Base-by-base conservation (phyloP, 2,113 vertebrate species). In the Eulacestoma nigropectus region DNA sequence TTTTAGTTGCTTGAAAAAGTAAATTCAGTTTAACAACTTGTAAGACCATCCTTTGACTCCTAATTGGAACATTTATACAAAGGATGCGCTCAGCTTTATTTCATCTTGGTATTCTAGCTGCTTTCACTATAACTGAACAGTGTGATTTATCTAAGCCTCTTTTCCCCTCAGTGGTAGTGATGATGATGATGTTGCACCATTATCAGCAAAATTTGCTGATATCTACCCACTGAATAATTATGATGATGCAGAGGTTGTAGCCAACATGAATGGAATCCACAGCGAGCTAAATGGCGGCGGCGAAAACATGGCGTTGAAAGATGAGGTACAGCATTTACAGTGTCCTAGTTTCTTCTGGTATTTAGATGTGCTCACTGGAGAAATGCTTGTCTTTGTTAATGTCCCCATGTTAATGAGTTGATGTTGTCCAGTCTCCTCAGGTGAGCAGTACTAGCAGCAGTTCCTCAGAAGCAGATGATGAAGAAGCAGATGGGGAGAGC, bases 401-500 rank as follows among this genome's bases (percentile, higher is more conserved):
- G 30, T 11, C 27, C 9, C 22, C 6, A 0, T 64, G 27, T 50
- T 68, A 90, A 93, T 85, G 41, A 79, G 86, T 12, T 92, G 0
- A 39, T 72, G 35, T 88, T 82, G 62, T 90, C n/a, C 95, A 99
- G 99, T 99, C 99, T 93, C 98, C 98, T 73, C 98, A 98, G 96
- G 98, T 97, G 35, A 99, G 98, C 97, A 99, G 98, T 89, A 99
- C 98, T 93, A 99, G 99, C 88, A 98, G 99, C 89, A 99, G 99
- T 67, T 99, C 99, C 55, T 99, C 99, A 4, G 99, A 99, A 91
- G 99, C 98, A 20, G 99, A 99, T 14, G 99, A 99, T 35, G 99
- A 99, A 89, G 99, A 99, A 93, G 98, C 96, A 0, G 98, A 99
- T 25, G 98, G 98, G 5, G 98, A 99, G 62, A 98, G 98, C 77